phyloP scores from a whole-genome alignment of 2,888 invertebrate genomes.

The Poecilus cupreus region DNA sequence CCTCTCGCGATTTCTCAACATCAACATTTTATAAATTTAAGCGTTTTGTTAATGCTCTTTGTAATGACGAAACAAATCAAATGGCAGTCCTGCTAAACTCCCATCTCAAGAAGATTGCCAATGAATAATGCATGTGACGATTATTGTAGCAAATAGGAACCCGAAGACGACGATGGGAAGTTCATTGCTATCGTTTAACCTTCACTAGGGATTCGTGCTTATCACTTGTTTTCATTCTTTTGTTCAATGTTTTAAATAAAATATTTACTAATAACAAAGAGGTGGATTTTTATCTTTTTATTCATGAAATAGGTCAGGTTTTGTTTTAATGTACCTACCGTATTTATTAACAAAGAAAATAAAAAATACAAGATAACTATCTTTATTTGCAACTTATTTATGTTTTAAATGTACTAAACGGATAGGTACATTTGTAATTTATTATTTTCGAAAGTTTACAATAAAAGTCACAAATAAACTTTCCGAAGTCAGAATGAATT shows the following conservation, averaged over 20 bases:
- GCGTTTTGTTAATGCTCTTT: constrained; percentile 14
- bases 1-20: background rate
- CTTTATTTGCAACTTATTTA: no score
- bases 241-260: background rate
- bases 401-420: no score
- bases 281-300: no score
- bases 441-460: no score
- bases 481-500: no score
- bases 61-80: constrained; percentile 30
- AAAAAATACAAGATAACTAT: no score
- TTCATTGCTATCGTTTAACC: constrained; percentile 20
- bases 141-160: background rate
- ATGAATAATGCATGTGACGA: constrained; percentile 34
- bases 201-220: background rate
- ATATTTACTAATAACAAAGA: no score
- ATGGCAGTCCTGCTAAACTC: background rate
- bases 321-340: no score
- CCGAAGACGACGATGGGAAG: background rate
- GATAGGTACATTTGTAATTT: no score
- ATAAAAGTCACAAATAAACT: no score
- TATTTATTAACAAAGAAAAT: no score
- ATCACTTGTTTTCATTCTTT: background rate
- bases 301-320: no score
- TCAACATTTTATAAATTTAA: background rate
- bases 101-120: constrained; percentile 6